Evolutionary conservation across 2,113 vertebrate species (phyloP), one percentile per base, ranked within the genome.

Genomic region (Athene noctua): DNA sequence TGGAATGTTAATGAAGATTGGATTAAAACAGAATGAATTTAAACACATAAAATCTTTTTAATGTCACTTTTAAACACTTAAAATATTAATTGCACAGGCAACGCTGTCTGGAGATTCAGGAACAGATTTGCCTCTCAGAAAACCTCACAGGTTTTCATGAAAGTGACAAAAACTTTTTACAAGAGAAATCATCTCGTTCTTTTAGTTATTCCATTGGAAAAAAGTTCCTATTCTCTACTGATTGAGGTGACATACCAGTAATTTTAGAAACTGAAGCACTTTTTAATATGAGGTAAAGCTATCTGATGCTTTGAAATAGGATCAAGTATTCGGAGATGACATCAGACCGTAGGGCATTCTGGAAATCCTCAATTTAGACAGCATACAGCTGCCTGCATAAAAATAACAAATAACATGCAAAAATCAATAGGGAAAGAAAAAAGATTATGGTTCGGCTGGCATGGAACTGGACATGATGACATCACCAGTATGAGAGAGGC

Each of bases 331-430:
- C 92, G n/a, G 68, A 96, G 65, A 58, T 88, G 79, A 86, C 75
- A 77, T 55, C 88, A 74, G 46, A 96, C 87, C 88, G 94, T 94
- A 81, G 78, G 91, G 94, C 71, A 96, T 96, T 97, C 75, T 38
- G 17, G 20, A 97, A 97, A 95, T 88, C 29, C 44, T 97, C 84
- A 91, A 21, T 58, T 86, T 85, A 89, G 23, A 80, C 13, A 77
- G 46, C 15, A 86, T 78, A 88, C 15, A 95, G n/a, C 67, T 97
- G 84, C 59, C 47, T 95, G 54, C n/a, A 77, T 84, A 82, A 96
- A 94, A 93, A 95, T 91, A 94, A 83, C 68, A 55, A 94, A 95
- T 93, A 97, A 78, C 14, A 90, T 42, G 29, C 4, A 52, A 63
- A 95, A 93, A 36, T 77, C 66, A 75, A 38, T 42, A 36, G 29